A percentile compares a stretch with the other conserved stretches of the same genome.
Evolutionary conservation across 23 tunicate genomes (phyloP).

Genomic region (Aplidium turbinatum): DNA sequence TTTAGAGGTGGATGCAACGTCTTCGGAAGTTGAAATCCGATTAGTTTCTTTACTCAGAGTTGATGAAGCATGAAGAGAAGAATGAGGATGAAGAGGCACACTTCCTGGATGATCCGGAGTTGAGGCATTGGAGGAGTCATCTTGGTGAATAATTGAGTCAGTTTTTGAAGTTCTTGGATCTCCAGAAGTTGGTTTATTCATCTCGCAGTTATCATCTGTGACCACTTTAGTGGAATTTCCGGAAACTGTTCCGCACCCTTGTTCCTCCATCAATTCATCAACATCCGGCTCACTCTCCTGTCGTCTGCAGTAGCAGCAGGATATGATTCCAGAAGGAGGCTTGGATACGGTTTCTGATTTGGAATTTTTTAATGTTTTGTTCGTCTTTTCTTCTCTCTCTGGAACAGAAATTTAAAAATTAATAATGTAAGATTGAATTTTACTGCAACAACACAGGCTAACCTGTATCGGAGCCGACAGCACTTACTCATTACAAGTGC

Average conservation of each 20-base stretch:
- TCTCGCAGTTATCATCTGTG: neutral
- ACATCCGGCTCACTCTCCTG: slow-evolving; percentile 32
- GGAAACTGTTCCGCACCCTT: slow-evolving; percentile 13
- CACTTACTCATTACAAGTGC: too few relatives aligned
- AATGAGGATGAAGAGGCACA: too few relatives aligned
- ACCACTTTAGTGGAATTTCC: neutral
- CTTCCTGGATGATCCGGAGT: neutral
- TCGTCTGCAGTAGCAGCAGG: slow-evolving; percentile 51
- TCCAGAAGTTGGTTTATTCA: neutral
- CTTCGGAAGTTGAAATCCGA: too few relatives aligned
- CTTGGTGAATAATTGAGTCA: neutral
- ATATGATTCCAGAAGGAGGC: slow-evolving; percentile 20
- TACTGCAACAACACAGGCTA: too few relatives aligned
- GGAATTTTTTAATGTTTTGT: neutral
- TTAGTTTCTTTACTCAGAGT: too few relatives aligned
- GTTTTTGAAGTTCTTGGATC: slow-evolving; percentile 4
- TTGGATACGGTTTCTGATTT: neutral
- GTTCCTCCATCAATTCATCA: slow-evolving; percentile 24
- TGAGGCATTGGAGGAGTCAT: neutral
- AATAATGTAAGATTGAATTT: too few relatives aligned
- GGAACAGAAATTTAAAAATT: neutral
- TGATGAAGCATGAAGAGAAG: too few relatives aligned
- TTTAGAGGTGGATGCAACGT: too few relatives aligned
- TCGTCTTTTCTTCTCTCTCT: neutral
- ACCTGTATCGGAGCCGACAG: too few relatives aligned